Evolutionary conservation across 2,888 invertebrate genomes (phyloP).

Genomic region (Pristionchus maxplancki): DNA sequence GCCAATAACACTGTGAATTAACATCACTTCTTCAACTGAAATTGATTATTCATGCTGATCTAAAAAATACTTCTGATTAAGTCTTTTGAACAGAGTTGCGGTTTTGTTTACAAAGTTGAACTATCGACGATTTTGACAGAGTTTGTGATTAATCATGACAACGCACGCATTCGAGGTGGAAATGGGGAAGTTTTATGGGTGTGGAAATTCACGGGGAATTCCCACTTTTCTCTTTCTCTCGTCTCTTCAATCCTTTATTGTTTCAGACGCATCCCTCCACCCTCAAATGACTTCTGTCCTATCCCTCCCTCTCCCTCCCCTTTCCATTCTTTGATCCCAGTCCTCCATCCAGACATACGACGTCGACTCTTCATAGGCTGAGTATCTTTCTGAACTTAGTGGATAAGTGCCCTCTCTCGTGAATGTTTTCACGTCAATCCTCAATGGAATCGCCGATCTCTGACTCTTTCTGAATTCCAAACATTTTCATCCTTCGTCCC

Average conservation of each 20-base stretch:
- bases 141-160: neutral
- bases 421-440: slow-evolving; percentile 9
- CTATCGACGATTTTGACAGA: too few relatives aligned
- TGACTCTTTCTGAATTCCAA: slow-evolving; percentile 21
- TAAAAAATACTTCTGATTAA: neutral
- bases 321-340: neutral
- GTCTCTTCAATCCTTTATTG: slow-evolving; percentile 15
- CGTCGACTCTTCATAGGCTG: neutral
- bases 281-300: slow-evolving; percentile 3
- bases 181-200: neutral
- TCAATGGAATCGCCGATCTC: slow-evolving; percentile 13
- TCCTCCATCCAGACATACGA: neutral
- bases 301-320: neutral
- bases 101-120: too few relatives aligned
- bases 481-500: neutral
- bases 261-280: slow-evolving; percentile 24
- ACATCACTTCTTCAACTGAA: neutral
- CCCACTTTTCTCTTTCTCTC: neutral
- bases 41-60: neutral
- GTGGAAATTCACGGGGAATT: neutral
- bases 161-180: neutral
- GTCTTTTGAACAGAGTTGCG: neutral
- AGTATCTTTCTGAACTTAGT: neutral
- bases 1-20: neutral
- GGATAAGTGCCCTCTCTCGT: neutral